These are phyloP conservation scores for Aproaerema taeniolella DNA, from an alignment of 2,888 invertebrate genomes.

Conservation along the genomic window DNA sequence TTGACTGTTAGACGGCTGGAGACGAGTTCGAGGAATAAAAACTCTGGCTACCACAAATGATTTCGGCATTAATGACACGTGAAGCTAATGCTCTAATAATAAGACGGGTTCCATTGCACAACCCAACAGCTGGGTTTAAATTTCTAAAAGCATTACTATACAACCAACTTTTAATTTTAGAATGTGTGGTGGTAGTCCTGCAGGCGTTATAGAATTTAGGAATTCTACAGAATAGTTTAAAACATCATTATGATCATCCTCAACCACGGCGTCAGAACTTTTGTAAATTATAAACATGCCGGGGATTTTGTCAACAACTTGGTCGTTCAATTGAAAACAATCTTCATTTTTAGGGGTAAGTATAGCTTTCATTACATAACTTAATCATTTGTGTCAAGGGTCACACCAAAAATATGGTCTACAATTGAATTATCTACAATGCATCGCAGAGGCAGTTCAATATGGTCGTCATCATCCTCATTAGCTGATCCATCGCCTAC, in stretches of 20 bases:
- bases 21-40: slow-evolving; percentile 20
- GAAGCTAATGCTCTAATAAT: slow-evolving; percentile 11
- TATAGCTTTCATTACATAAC: slow-evolving; percentile 26
- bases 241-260: slow-evolving; percentile 18
- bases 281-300: slow-evolving; percentile 19
- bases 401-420: slow-evolving; percentile 20
- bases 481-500: slow-evolving; percentile 23
- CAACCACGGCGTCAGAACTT: slow-evolving; percentile 15
- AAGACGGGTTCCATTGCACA: slow-evolving; percentile 17
- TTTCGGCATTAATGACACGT: slow-evolving; percentile 20
- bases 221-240: slow-evolving; percentile 21
- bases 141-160: slow-evolving; percentile 19
- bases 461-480: slow-evolving; percentile 15
- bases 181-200: slow-evolving; percentile 21
- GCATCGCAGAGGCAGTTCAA: slow-evolving; percentile 22
- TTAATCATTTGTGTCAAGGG: slow-evolving; percentile 23
- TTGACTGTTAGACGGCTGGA: slow-evolving; percentile 22
- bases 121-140: slow-evolving; percentile 17
- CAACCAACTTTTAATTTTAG: slow-evolving; percentile 16
- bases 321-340: slow-evolving; percentile 20
- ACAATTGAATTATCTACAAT: slow-evolving; percentile 25
- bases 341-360: slow-evolving; percentile 27
- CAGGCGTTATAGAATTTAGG: slow-evolving; percentile 19
- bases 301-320: slow-evolving; percentile 20
- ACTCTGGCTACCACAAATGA: slow-evolving; percentile 14